Evolutionary conservation across 2,888 invertebrate genomes (phyloP).

Genomic region (Branchellion lobata): DNA sequence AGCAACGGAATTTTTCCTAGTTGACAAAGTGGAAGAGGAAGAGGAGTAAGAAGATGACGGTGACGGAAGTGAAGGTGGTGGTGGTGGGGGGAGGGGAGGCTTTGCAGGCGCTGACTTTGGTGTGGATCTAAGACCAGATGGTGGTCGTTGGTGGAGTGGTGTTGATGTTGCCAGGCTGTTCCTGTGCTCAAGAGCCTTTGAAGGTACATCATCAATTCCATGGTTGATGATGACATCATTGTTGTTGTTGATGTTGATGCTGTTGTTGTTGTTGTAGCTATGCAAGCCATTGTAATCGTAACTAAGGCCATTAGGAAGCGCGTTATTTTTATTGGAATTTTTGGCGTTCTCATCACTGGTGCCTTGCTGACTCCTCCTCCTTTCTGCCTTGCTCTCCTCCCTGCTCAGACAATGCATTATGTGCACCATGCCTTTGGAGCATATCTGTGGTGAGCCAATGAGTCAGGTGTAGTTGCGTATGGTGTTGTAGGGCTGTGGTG

Average conservation of each 20-base stretch:
- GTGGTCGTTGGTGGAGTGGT: neutral
- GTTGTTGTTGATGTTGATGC: slow-evolving; percentile 5
- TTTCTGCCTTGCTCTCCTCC: slow-evolving; percentile 32
- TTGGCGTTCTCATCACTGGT: neutral
- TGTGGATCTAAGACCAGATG: neutral
- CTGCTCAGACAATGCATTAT: slow-evolving; percentile 3
- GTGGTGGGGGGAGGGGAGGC: neutral
- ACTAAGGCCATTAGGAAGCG: too few relatives aligned
- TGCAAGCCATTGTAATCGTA: neutral
- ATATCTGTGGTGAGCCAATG: slow-evolving; percentile 1
- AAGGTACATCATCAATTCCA: neutral
- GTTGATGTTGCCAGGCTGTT: neutral
- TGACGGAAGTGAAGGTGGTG: neutral
- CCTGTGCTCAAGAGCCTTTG: neutral
- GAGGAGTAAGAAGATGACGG: slow-evolving; percentile 24
- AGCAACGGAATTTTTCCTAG: neutral
- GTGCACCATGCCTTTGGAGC: slow-evolving; percentile 23
- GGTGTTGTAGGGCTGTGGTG: too few relatives aligned
- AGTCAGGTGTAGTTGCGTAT: too few relatives aligned
- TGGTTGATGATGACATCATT: neutral
- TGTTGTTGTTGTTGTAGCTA: slow-evolving; percentile 1
- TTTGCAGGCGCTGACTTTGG: too few relatives aligned
- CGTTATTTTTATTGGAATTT: too few relatives aligned
- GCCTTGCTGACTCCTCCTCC: neutral
- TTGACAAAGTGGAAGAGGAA: neutral